Base-by-base conservation (phyloP, 2,113 vertebrate genomes). In the Campylomormyrus tamandua region DNA sequence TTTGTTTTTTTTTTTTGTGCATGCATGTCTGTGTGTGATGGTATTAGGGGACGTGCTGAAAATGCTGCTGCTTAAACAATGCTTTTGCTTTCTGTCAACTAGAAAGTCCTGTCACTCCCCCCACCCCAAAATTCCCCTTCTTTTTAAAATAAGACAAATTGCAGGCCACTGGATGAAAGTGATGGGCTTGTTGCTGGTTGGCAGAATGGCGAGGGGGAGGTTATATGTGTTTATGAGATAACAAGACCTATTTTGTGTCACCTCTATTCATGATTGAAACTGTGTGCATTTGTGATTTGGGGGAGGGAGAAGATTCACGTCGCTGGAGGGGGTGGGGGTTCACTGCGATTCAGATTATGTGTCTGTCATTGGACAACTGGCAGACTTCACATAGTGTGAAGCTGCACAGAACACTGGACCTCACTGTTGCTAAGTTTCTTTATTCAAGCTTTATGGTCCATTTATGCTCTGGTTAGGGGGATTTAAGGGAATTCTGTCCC, bases 241-340 rank as follows among this genome's bases (percentile, higher is more conserved):
- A 50, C 88, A 49, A 66, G 88, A 77, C 74, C 74, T 31, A 13
- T 70, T 49, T 89, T 84, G 83, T 58, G 56, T 24, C 58, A 62
- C 46, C 48, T 66, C 88, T 89, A 24, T 50, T 88, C 87, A 53
- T 46, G 87, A 66, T 11, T 66, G 53, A 62, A 88, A 88, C 46
- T 80, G 88, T 50, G 46, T 88, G 74, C 77, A 50, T 89, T 80
- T 83, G 77, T 56, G 74, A 53, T 89, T 89, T 83, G 46, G 88
- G 88, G 70, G 88, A 35, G 35, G 77, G 50, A 89, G 80, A 56
- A 48, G 66, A 42, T 89, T 46, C 66, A 77, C 74, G 74, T n/a
- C 31, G 74, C 88, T 45, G 56, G 88, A 74, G 88, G 74, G 77
- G 88, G 42, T 35, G 45, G 87, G 87, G 42, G 48, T 11, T 48